These are phyloP conservation scores for Bombus confusus DNA, from an alignment of 1,140 invertebrate species.

Conservation along the genomic window DNA sequence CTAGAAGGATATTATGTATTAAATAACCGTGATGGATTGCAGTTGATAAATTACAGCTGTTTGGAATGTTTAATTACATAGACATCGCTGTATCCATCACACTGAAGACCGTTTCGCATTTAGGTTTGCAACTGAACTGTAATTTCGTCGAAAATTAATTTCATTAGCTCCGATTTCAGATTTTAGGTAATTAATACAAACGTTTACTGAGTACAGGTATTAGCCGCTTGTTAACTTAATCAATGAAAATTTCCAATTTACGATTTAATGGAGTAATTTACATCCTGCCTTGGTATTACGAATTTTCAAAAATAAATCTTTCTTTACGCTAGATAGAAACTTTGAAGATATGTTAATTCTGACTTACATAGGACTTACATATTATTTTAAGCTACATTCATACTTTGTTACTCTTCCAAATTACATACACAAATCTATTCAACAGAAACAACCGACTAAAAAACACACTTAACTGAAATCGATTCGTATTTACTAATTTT, in stretches of 20 bases:
- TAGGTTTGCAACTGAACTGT: not conserved
- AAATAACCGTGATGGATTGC: too few relatives aligned
- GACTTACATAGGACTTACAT: too few relatives aligned
- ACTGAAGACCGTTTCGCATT: not conserved
- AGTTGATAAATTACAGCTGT: too few relatives aligned
- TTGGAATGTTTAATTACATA: too few relatives aligned
- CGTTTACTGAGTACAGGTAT: not conserved
- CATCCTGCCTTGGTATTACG: not conserved
- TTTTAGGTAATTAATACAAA: not conserved
- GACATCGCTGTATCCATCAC: too few relatives aligned
- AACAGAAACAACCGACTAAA: not conserved
- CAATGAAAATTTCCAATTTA: not conserved
- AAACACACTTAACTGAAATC: not conserved
- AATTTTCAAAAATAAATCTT: not conserved
- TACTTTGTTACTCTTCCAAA: too few relatives aligned
- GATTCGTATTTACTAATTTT: not conserved
- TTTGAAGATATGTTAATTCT: too few relatives aligned
- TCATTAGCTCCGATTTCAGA: not conserved
- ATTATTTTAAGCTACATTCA: too few relatives aligned
- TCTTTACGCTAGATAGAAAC: too few relatives aligned
- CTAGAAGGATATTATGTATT: too few relatives aligned
- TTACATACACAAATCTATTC: too few relatives aligned
- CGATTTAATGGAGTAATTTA: not conserved
- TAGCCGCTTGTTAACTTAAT: not conserved
- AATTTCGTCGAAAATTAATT: not conserved